Evolutionary conservation across 2,888 invertebrate species (phyloP), one percentile per base, ranked within the genome.

Genomic region (Gastracanthus pulcherrimus): DNA sequence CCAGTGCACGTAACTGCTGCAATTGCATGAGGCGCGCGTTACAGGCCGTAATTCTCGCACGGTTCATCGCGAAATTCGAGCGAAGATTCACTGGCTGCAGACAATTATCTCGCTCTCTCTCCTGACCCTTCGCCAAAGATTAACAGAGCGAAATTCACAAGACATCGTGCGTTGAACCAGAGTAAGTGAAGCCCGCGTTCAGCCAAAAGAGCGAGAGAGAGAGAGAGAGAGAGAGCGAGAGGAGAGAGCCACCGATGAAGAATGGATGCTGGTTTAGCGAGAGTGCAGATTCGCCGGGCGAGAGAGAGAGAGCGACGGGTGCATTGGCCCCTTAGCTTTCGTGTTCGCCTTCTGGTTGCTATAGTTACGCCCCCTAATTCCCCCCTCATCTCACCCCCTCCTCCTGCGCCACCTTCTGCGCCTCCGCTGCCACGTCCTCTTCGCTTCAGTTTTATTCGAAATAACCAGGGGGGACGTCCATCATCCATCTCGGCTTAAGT

Each of bases 231-330:
- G 81, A 55, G 76, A 38, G 29, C n/a, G 26, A 58, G 34, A 62
- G 29, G 51, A 55, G 67, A 11, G 69, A 64, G 48, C 29, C 45
- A 9, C 86, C 82, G 88, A 90, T 89, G 90, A 90, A 86, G 89
- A 89, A 89, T 90, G 90, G 89, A 88, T 87, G 88, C 89, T 90
- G 90, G 89, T 89, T 90, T 90, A 88, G 87, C 87, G 87, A 87
- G 88, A 89, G 89, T 90, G 88, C 89, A 91, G 88, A 90, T 91
- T 91, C 89, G 86, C 80, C 72, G 38, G 55, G 23, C 19, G 38
- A 51, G 84, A 84, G 82, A n/a, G n/a, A n/a, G n/a, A n/a, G n/a
- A n/a, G 84, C 84, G 81, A 86, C 86, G 89, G 86, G 91, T 91
- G 91, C 91, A 91, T 91, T 87, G 90, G 89, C 90, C 91, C 87